Percentiles rank a stretch among this genome's conserved stretches.
These are phyloP conservation scores for Macropodus opercularis DNA, from an alignment of 2,797 vertebrate genomes.

Conservation along the genomic window DNA sequence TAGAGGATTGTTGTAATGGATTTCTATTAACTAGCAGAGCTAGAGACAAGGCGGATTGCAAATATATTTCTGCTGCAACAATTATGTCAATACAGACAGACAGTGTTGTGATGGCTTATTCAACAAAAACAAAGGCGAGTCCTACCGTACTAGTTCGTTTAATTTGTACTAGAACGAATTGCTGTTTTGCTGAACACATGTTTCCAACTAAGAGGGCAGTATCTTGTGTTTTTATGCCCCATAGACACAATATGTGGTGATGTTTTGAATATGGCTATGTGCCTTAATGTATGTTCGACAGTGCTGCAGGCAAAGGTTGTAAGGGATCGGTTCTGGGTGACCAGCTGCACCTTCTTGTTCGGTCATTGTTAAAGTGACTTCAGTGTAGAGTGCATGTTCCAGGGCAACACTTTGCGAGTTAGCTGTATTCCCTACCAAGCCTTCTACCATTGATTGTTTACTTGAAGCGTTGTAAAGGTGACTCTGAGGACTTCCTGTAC, in stretches of 20 bases:
- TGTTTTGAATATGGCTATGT: conserved; percentile 82
- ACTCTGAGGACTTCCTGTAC: conserved; percentile 39
- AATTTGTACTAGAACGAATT: conserved; percentile 21
- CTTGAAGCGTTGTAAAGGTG: conserved; percentile 35
- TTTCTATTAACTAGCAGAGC: conserved; percentile 45
- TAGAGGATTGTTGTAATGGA: conserved; percentile 37
- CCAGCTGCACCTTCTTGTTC: conserved; percentile 35
- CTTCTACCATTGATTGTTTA: conserved; percentile 56
- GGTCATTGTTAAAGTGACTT: conserved; percentile 50
- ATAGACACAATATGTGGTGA: conserved; percentile 65
- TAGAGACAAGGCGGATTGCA: conserved; percentile 34
- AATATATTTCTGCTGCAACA: conserved; percentile 41
- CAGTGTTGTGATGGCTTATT: conserved; percentile 17
- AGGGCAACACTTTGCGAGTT: conserved; percentile 34
- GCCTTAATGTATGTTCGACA: conserved; percentile 83
- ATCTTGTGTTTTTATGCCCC: conserved; percentile 54
- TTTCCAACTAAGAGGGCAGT: conserved; percentile 47
- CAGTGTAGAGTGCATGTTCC: conserved; percentile 39
- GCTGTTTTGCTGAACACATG: conserved; percentile 63
- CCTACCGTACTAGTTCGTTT: conserved; percentile 28
- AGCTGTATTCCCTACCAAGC: conserved; percentile 40
- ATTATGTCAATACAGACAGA: conserved; percentile 38
- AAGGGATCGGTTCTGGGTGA: conserved; percentile 49
- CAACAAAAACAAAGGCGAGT: conserved; percentile 41
- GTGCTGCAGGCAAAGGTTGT: conserved; percentile 56